Conservation (phyloP, 2,113 vertebrate species). For the Phalacrocorax aristotelis region DNA sequence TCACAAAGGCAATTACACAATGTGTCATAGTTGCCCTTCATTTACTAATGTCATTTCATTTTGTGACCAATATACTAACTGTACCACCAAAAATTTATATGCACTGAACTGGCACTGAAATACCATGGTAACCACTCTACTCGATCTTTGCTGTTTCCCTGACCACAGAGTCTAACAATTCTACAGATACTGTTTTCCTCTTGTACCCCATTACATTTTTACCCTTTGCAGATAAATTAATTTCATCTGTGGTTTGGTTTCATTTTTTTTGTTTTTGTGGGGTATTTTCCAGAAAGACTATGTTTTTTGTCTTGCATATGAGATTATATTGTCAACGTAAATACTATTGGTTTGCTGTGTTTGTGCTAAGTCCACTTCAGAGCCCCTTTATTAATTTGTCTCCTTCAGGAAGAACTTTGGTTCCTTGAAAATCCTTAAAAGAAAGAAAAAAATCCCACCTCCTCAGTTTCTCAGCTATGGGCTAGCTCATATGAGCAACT, state of each 20-base stretch:
- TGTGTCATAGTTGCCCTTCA: neutral
- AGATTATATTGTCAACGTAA: neutral
- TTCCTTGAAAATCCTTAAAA: neutral
- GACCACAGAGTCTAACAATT: neutral
- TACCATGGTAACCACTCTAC: neutral
- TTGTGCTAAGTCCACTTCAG: neutral
- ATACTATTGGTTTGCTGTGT: neutral
- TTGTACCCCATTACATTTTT: neutral
- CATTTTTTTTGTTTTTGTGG: neutral
- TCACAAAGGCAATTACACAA: neutral
- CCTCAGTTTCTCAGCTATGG: neutral
- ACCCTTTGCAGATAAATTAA: neutral
- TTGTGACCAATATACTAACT: neutral
- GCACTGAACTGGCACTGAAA: neutral
- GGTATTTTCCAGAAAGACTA: neutral
- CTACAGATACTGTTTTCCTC: neutral
- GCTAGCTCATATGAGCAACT: neutral
- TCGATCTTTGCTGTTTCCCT: neutral
- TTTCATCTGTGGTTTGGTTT: neutral
- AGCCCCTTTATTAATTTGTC: neutral
- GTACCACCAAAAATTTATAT: neutral
- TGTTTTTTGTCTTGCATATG: neutral
- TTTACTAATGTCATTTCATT: neutral
- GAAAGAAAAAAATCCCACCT: rapidly evolving
- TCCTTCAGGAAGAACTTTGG: neutral